Base-by-base conservation (phyloP, 2,888 invertebrate species). In the Cactoblastis cactorum region DNA sequence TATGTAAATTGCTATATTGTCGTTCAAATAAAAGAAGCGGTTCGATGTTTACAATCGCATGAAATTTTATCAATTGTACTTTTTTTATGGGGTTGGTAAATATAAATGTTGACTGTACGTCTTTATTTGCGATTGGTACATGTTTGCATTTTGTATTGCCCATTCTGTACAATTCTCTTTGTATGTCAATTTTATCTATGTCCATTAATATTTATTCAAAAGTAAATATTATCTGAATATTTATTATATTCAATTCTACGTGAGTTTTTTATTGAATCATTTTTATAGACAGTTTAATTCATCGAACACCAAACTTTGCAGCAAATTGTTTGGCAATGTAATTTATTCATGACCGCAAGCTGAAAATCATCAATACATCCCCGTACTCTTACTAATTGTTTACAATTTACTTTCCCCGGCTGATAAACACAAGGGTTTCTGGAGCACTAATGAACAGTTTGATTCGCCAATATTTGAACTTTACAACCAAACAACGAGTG, bases 381-480 rank as follows among this genome's bases (percentile, higher is more conserved):
- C 22, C 1, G 1, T 12, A 28, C 1, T 1, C 28, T 28, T 11
- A 43, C 43, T 43, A 43, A 43, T 43, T 28, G 43, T 28, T 8
- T 28, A 43, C 43, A 28, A 43, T 43, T 43, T 32, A 43, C 28
- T 43, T 28, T 19, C 37, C 47, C 46, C n/a, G 11, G 15, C 8
- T 24, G 37, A 48, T 48, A 37, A 48, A 48, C 22, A 24, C 46
- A 48, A 37, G 47, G 37, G 47, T 24, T 37, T 28, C 47, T 48
- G 35, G 12, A 37, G 19, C 43, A 22, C 47, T 53, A 53, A 53
- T 53, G 53, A 53, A 50, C 50, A 48, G 53, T 53, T 53, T 53
- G 48, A 45, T 28, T 28, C 45, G 15, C 24, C 50, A 37, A 50
- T 53, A 48, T 53, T 53, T 53, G 53, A 47, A 22, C 43, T 52